Base-by-base conservation (phyloP, 2,888 invertebrate genomes). In the Limnephilus rhombicus region DNA sequence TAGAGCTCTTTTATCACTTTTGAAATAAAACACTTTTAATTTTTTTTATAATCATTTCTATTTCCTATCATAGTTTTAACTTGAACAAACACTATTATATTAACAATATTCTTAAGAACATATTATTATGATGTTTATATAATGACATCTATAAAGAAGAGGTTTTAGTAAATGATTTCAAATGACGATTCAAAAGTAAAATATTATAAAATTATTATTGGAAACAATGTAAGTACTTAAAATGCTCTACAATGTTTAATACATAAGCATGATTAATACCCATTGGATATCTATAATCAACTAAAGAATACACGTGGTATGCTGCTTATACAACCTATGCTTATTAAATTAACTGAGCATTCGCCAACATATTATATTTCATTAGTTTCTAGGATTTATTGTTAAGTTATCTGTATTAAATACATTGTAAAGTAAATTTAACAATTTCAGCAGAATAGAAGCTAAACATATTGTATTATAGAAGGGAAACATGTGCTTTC, bases 71-170 rank as follows among this genome's bases (percentile, higher is more conserved):
- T 92, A 92, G 90, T 89, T 68, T 68, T 92, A 93, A 93, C 93
- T 93, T 90, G 93, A 93, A 93, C 92, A 93, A 92, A 93, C 92
- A 92, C 93, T 93, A 93, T 93, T 92, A 85, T 89, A 91, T 92
- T 93, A 93, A 93, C 93, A 93, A 93, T 92, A 93, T 90, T 92
- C 83, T 89, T 80, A 86, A 92, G 90, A 90, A 88, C 90, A 34
- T 68, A 53, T 87, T 80, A 90, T 92, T 80, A 90, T 92, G 92
- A 92, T 89, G 88, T 91, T 91, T 87, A 88, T 83, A 85, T 89
- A 80, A 92, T 90, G 92, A 92, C 92, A 92, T 85, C 85, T 92
- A 92, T 86, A 86, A 90, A 86, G 87, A 92, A 45, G 85, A 86
- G 85, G 90, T 89, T 68, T 53, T 87, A 91, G 86, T 68, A 49